Evolutionary conservation across 2,797 vertebrate species (phyloP).

Genomic region (Uromys caudimaculatus): DNA sequence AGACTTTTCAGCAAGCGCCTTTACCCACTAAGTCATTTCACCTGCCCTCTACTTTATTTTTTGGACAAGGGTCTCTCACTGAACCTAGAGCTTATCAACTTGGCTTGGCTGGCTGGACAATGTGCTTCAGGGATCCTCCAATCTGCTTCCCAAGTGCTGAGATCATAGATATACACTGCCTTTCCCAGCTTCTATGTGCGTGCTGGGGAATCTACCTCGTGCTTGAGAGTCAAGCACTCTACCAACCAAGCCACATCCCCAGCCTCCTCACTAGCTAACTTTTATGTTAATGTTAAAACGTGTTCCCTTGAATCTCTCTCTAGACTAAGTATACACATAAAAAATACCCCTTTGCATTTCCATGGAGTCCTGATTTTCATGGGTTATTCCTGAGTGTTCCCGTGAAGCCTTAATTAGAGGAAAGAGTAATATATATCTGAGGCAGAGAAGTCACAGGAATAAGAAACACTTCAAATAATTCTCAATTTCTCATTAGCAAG

Average conservation of each 20-base stretch:
- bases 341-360: conserved; percentile 43
- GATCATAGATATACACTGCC: neutral
- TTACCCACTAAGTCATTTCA: neutral
- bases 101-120: neutral
- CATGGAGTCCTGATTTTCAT: conserved; percentile 51
- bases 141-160: neutral
- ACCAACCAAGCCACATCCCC: neutral
- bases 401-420: conserved; percentile 71
- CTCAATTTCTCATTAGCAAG: conserved; percentile 80
- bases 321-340: conserved; percentile 57
- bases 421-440: conserved; percentile 64
- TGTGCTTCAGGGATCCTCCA: neutral
- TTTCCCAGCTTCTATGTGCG: neutral
- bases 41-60: neutral
- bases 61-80: neutral
- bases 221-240: neutral
- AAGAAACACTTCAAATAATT: conserved; percentile 78
- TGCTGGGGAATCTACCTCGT: neutral
- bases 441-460: conserved; percentile 67
- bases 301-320: conserved; percentile 41
- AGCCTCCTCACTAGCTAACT: neutral
- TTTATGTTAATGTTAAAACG: neutral
- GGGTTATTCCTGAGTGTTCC: conserved; percentile 68
- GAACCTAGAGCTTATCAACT: neutral
- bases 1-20: neutral